Evolutionary conservation across 1,140 invertebrate genomes (phyloP), one percentile per base, ranked within the genome.

Genomic region (Leptinotarsa texana): DNA sequence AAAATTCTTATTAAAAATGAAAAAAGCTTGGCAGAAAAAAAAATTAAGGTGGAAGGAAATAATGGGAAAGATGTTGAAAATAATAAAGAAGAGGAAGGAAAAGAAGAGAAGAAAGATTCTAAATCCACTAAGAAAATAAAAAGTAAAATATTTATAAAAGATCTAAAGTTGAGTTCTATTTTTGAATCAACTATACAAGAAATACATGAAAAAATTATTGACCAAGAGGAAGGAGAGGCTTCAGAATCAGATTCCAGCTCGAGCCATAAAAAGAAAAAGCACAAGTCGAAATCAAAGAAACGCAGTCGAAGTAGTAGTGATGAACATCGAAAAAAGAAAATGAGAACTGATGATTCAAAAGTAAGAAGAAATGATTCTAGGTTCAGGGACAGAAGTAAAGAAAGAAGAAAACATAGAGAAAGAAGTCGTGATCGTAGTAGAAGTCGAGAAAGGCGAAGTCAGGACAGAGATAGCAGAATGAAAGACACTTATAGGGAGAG

Each of bases 151-250:
- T 91, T 79, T 89, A 90, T 68, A 22, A 76, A 61, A 76, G 47
- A 68, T 74, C 24, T 74, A 17, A 74, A 72, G 49, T 48, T 66
- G 24, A 92, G 91, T 85, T 80, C 87, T 57, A 89, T 92, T 22
- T 92, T 89, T 84, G 90, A 90, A 80, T 89, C 90, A 76, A 89
- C 89, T 22, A 88, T 92, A 1, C 90, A 90, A 80, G 87, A 90
- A 81, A 89, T 89, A 57, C 90, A 92, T 83, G 89, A 90, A 78
- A 88, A 91, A 79, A 88, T 89, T 67, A 89, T 88, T 75, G 71
- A 57, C 6, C 49, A 72, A 24, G 71, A 88, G 87, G 75, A 91
- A 89, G 85, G 89, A 2, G 90, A 90, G 86, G 84, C 90, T 57
- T 87, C 88, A 42, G 89, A 91, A 57, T 88, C 88, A 11, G 66